Base-by-base conservation (phyloP, 2,888 invertebrate species). In the Apodemia mormo region DNA sequence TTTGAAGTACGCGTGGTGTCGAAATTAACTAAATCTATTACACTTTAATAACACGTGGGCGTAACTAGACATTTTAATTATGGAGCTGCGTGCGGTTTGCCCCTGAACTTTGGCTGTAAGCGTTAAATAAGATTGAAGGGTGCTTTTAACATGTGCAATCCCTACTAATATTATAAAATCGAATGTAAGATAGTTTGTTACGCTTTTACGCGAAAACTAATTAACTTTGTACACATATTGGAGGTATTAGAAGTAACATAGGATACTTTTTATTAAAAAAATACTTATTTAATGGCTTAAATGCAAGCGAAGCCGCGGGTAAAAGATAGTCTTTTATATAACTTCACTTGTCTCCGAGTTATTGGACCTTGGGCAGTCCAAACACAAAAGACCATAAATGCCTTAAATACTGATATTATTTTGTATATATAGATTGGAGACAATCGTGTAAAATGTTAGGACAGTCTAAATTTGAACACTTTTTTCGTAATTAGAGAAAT, bases 1-100 rank as follows among this genome's bases (percentile, higher is more conserved):
- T 76, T 79, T 75, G 76, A 77, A 78, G 61, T n/a, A 61, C 52
- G 52, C 45, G 61, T 3, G 54, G 45, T 67, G 67, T 67, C 64
- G 68, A 68, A 68, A 66, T 66, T 66, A 68, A 68, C 61, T 30
- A 30, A 58, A 29, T 58, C 29, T 64, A 37, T 64, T 33, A 64
- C 37, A 64, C 33, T 61, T 61, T 64, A 64, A 64, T 64, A 64
- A 64, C 61, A 64, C 33, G 30, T 64, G 61, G 61, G 61, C 14
- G 61, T 64, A 33, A 8, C 61, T 33, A 37, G 58, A 61, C 58
- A 12, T 64, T 64, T 64, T 64, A 64, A 64, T 64, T 64, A 14
- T 37, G 5, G 14, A 64, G 14, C 37, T 37, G 14, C 22, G 22
- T 54, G 22, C 6, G n/a, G n/a, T 22, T 22, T 12, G 61, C 30